Evolutionary conservation across 2,113 vertebrate genomes (phyloP), one percentile per base, ranked within the genome.

Genomic region (Sakesphorus luctuosus): DNA sequence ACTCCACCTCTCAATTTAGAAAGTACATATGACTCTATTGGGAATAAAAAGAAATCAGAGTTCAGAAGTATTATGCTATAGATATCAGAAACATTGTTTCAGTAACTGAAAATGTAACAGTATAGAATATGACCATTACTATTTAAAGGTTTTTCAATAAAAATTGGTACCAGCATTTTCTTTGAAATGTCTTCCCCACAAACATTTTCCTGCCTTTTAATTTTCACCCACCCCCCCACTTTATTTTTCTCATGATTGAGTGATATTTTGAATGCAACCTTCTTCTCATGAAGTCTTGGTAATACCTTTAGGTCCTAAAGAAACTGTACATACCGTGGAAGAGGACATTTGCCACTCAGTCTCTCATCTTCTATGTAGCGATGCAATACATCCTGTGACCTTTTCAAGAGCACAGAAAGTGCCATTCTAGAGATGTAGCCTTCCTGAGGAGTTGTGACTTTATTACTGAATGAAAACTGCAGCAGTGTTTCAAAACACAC

Each of bases 401-500:
- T 97, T 96, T 99, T 99, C 93, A 99, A 97, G 65, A 99, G 99
- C 92, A 99, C 99, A 2, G 99, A 99, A 63, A 99, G 99, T 4
- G 99, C 99, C 99, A 99, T 99, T 74, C 99, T 98, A 18, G 99
- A 99, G 97, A 99, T 99, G 97, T 99, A 99, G 82, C 99, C 99
- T 98, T 99, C 99, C 97, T 99, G 99, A 44, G 99, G 99, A 38
- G 99, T 99, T 86, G 99, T 98, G 78, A 98, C 99, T 97, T 99
- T 99, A 98, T 99, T 99, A 98, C 99, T 99, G 98, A 99, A 99
- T 95, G 99, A 99, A 97, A 99, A 99, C 98, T 99, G 99, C 53
- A 99, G 98, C 94, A 99, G 95, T 3, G 99, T 99, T 98, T 99
- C 99, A 91, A 99, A 99, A 95, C 99, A 99, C 97, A 99, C 99